Percentiles rank a stretch among this genome's conserved stretches.
Conservation (phyloP, 2,888 invertebrate species). For the Lasioglossum morio region DNA sequence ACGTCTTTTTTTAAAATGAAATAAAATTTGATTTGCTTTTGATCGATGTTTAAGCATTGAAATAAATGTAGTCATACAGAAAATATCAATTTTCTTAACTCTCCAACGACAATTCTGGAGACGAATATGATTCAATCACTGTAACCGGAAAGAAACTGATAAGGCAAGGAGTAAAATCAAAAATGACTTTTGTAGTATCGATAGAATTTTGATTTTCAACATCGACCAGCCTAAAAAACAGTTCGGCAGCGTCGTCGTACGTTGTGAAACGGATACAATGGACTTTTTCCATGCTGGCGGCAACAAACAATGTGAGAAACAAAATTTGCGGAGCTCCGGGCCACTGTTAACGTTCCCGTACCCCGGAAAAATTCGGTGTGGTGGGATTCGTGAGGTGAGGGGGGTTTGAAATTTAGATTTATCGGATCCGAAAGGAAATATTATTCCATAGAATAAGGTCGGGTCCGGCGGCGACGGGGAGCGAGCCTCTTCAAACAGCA, state of each 20-base stretch:
- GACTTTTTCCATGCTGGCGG: neutral
- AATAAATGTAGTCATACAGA: too few relatives aligned
- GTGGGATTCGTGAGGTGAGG: too few relatives aligned
- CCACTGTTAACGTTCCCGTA: neutral
- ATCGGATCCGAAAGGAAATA: slow-evolving; percentile 16
- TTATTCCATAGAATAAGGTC: slow-evolving; percentile 24
- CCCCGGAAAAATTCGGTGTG: neutral
- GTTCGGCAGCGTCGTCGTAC: too few relatives aligned
- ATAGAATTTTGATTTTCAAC: neutral
- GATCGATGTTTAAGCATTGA: too few relatives aligned
- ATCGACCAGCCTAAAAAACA: neutral
- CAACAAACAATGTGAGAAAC: neutral
- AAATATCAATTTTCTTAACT: too few relatives aligned
- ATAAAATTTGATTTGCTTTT: too few relatives aligned
- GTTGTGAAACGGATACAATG: neutral
- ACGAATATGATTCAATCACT: too few relatives aligned
- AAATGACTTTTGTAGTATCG: neutral
- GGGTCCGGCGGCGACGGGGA: neutral
- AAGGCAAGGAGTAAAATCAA: too few relatives aligned
- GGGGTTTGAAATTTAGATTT: neutral
- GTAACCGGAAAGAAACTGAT: too few relatives aligned
- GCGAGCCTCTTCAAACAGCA: slow-evolving; percentile 1
- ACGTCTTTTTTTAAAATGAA: too few relatives aligned
- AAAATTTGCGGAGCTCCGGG: neutral
- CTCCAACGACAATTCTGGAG: too few relatives aligned